These are phyloP conservation scores for Tympanuchus pallidicinctus DNA, from an alignment of 2,113 vertebrate species.

Conservation along the genomic window DNA sequence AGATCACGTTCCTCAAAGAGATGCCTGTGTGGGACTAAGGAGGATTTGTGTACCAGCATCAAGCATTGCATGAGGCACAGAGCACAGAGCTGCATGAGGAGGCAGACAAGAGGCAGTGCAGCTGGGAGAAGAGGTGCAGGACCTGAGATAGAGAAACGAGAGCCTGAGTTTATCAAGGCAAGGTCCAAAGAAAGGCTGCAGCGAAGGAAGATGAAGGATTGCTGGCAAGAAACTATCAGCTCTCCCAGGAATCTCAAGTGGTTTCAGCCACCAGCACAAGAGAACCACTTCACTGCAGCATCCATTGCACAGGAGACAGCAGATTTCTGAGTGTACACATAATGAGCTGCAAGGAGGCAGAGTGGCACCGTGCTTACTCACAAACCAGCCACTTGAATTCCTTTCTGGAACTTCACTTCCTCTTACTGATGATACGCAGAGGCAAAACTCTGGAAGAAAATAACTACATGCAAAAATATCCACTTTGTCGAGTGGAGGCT, in stretches of 20 bases:
- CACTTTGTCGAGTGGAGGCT: constrained; percentile 41
- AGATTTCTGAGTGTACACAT: rapidly evolving
- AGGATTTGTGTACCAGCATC: background rate
- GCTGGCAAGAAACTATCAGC: background rate
- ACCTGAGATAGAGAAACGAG: background rate
- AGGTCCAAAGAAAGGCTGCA: background rate
- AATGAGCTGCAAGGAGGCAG: background rate
- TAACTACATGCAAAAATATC: background rate
- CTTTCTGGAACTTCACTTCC: background rate
- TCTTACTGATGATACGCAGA: rapidly evolving
- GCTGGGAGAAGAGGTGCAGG: background rate
- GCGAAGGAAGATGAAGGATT: background rate
- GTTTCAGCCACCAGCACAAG: background rate
- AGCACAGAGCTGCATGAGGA: background rate
- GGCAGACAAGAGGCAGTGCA: background rate
- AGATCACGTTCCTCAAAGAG: background rate
- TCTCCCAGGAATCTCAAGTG: background rate
- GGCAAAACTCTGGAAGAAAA: background rate
- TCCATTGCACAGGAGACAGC: background rate
- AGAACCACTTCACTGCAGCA: background rate
- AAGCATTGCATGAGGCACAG: background rate
- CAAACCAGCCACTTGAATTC: background rate
- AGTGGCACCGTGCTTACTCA: background rate
- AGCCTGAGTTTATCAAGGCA: background rate
- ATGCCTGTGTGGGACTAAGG: background rate